Evolutionary conservation across 2,797 vertebrate species (phyloP).

Genomic region (Botia kubotai): DNA sequence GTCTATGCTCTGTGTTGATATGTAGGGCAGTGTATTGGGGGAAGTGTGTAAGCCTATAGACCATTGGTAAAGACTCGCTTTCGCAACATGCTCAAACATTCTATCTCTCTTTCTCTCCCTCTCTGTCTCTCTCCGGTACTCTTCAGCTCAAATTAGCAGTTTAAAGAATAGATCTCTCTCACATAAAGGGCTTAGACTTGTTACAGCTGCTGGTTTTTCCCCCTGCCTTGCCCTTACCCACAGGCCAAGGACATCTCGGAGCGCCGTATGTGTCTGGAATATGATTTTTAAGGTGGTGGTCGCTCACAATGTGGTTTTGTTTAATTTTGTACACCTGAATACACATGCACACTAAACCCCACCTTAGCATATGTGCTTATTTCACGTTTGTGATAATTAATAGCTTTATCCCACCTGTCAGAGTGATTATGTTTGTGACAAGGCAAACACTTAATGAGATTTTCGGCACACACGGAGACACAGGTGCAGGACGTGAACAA

Average conservation of each 20-base stretch:
- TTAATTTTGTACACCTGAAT: conserved; percentile 53
- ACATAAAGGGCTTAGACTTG: conserved; percentile 53
- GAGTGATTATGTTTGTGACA: conserved; percentile 74
- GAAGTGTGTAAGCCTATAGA: conserved; percentile 51
- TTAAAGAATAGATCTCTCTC: conserved; percentile 77
- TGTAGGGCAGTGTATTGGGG: conserved; percentile 78
- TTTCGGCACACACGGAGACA: conserved; percentile 43
- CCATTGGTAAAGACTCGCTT: conserved; percentile 50
- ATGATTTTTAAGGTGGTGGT: conserved; percentile 33
- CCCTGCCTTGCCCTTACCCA: conserved; percentile 60
- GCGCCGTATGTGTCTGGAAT: conserved; percentile 27
- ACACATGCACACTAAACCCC: conserved; percentile 61
- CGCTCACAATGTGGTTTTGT: conserved; percentile 18
- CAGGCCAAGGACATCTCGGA: conserved; percentile 56
- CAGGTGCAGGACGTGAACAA: conserved; percentile 48
- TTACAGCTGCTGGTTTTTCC: conserved; percentile 71
- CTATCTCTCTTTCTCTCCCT: conserved; percentile 69
- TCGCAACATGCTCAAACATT: conserved; percentile 25
- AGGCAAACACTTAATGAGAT: conserved; percentile 61
- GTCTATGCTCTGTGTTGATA: conserved; percentile 71
- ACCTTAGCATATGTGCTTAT: conserved; percentile 44
- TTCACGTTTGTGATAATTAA: conserved; percentile 71
- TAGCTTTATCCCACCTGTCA: conserved; percentile 69
- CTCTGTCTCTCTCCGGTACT: conserved; percentile 63
- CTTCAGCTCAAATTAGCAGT: conserved; percentile 75